A percentile compares a stretch with the other conserved stretches of the same genome.
phyloP scores from a whole-genome alignment of 2,113 vertebrate genomes.

The Paramisgurnus dabryanus region DNA sequence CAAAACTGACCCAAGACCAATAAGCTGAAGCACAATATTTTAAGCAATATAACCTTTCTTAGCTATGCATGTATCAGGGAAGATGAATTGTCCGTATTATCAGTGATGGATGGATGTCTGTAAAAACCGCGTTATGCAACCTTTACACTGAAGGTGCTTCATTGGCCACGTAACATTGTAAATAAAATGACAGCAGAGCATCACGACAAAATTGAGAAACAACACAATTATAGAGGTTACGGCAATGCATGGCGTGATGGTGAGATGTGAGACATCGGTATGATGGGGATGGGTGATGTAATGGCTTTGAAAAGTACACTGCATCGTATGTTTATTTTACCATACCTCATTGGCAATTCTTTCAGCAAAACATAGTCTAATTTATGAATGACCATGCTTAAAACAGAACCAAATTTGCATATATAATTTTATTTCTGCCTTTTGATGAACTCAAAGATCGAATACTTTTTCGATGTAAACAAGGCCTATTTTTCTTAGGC shows the following conservation, averaged over 20 bases:
- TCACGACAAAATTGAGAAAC: slow-evolving; percentile 27
- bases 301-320: too few relatives aligned
- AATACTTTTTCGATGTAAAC: too few relatives aligned
- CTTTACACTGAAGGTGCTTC: slow-evolving; percentile 39
- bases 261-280: neutral
- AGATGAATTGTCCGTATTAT: slow-evolving; percentile 45
- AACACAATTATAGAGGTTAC: slow-evolving; percentile 18
- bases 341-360: too few relatives aligned
- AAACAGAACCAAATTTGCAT: too few relatives aligned
- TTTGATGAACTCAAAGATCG: too few relatives aligned
- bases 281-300: neutral
- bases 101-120: slow-evolving; percentile 47
- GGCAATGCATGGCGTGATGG: slow-evolving; percentile 2
- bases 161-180: slow-evolving; percentile 27
- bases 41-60: slow-evolving; percentile 21
- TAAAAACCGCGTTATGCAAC: slow-evolving; percentile 32
- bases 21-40: neutral
- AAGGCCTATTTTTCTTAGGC: too few relatives aligned
- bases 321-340: too few relatives aligned
- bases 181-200: slow-evolving; percentile 23
- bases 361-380: too few relatives aligned
- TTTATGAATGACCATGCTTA: too few relatives aligned
- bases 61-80: slow-evolving; percentile 3
- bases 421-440: too few relatives aligned
- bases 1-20: neutral